These are phyloP conservation scores for Haliclona indistincta DNA, from an alignment of 37 sponge, comb jelly and placozoan genomes.

Conservation along the genomic window DNA sequence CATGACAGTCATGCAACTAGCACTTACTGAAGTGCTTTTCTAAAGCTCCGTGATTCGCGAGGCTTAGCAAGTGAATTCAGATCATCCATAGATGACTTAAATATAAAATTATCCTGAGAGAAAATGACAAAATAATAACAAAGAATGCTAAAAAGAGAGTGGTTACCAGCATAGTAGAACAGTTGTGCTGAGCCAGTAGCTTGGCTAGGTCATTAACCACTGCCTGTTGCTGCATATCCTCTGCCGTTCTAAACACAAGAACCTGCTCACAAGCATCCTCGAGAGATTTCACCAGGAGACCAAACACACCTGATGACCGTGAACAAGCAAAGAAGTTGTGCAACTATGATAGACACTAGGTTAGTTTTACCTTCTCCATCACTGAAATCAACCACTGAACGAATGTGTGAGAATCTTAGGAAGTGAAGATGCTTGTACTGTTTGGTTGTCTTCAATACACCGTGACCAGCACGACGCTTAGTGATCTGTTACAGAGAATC, in stretches of 20 bases:
- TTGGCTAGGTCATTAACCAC: slow-evolving; percentile 26
- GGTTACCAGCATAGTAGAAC: slow-evolving; percentile 47
- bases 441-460: slow-evolving; percentile 23
- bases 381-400: slow-evolving; percentile 53
- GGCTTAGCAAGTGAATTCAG: too few species aligned
- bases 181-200: slow-evolving; percentile 55
- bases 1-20: not conserved
- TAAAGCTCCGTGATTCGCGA: not conserved
- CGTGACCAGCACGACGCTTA: slow-evolving; percentile 14
- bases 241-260: slow-evolving; percentile 47
- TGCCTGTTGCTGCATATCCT: slow-evolving; percentile 9
- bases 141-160: too few species aligned
- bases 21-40: not conserved
- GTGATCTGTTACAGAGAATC: slow-evolving; percentile 40
- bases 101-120: too few species aligned
- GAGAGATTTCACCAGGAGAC: slow-evolving; percentile 67
- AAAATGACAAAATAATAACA: too few species aligned
- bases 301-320: too few species aligned
- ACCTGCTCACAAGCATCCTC: slow-evolving; percentile 77
- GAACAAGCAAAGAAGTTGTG: too few species aligned
- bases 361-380: slow-evolving; percentile 55
- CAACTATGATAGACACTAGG: too few species aligned
- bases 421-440: slow-evolving; percentile 69
- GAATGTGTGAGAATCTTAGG: slow-evolving; percentile 45
- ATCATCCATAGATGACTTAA: too few species aligned